phyloP scores from a whole-genome alignment of 2,888 invertebrate species.

The Lagria hirta region DNA sequence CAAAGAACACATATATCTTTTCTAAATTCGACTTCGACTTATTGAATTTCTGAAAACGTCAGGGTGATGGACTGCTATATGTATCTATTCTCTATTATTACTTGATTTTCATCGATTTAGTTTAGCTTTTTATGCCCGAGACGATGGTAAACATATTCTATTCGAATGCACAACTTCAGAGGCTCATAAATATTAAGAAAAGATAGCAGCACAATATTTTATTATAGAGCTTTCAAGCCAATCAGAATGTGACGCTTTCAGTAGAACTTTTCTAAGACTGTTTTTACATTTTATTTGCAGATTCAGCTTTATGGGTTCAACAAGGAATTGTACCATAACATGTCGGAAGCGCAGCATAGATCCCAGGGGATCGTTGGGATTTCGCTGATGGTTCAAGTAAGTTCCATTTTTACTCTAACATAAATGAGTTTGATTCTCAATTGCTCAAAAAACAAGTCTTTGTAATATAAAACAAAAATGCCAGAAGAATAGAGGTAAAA shows the following conservation, averaged over 20 bases:
- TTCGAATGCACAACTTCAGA: constrained; percentile 26
- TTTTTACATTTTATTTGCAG: constrained; percentile 57
- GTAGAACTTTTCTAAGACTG: constrained; percentile 15
- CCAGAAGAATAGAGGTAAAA: too few relatives aligned
- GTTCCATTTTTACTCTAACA: constrained; percentile 38
- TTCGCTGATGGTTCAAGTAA: constrained; percentile 92
- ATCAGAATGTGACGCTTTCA: constrained; percentile 16
- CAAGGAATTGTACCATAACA: constrained; percentile 93
- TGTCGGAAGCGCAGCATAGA: constrained; percentile 93
- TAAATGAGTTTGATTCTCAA: too few relatives aligned
- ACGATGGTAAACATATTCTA: constrained; percentile 26
- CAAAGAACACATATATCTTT: constrained; percentile 47
- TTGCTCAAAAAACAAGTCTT: too few relatives aligned
- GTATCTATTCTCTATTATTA: constrained; percentile 51
- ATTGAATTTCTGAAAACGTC: constrained; percentile 49
- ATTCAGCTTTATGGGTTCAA: constrained; percentile 97
- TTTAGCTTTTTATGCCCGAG: constrained; percentile 36
- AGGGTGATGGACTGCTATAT: constrained; percentile 50
- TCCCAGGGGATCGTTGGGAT: constrained; percentile 96
- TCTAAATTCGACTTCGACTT: constrained; percentile 41
- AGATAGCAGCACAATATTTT: constrained; percentile 24
- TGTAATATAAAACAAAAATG: too few relatives aligned
- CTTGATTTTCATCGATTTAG: constrained; percentile 50
- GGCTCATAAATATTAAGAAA: constrained; percentile 38
- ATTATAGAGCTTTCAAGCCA: constrained; percentile 26